Base-by-base conservation (phyloP, 2,888 invertebrate genomes). In the Hirudinaria manillensis region DNA sequence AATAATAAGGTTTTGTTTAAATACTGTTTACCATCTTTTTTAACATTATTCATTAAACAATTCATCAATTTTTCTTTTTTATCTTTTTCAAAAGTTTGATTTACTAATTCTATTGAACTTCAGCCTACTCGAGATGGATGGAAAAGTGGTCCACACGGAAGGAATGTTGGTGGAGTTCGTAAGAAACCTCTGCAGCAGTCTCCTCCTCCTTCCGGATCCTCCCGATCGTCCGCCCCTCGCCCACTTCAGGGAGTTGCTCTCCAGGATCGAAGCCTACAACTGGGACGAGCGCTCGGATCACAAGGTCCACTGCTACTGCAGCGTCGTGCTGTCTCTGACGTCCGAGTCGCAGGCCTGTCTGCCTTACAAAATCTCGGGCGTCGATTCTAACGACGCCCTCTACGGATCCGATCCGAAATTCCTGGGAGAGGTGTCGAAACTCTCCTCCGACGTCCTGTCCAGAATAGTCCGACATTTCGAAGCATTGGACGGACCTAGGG, bases 361-460 rank as follows among this genome's bases (percentile, higher is more conserved):
- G 85, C 90, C 91, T 0, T 94, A 96, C 85, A 92, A 93, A 82
- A 89, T 95, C 76, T 91, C 78, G 81, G 80, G 90, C 89, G 93
- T 96, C 77, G 91, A 95, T 82, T 94, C 95, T 3, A 97, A 97
- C 84, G 95, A 97, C 85, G 89, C 91, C 76, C 86, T 97, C 61
- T 97, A 96, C 83, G 95, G 95, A 10, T 90, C 91, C 19, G 94
- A 95, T 86, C 89, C 90, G 21, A 93, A 93, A 85, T 96, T 93
- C 84, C 87, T 94, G 72, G 86, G 87, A 2, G 92, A 93, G 85
- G 88, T 95, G 1, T 90, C 92, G 81, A 79, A 79, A 24, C 79
- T 84, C 73, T 81, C 61, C 61, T 61, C 61, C 3, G 61, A 61
- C 7, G 61, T 61, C 10, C 29, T 29, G 61, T 27, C 61, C 1